Evolutionary conservation across 2,113 vertebrate species (phyloP).

Genomic region (Psettodes erumei): DNA sequence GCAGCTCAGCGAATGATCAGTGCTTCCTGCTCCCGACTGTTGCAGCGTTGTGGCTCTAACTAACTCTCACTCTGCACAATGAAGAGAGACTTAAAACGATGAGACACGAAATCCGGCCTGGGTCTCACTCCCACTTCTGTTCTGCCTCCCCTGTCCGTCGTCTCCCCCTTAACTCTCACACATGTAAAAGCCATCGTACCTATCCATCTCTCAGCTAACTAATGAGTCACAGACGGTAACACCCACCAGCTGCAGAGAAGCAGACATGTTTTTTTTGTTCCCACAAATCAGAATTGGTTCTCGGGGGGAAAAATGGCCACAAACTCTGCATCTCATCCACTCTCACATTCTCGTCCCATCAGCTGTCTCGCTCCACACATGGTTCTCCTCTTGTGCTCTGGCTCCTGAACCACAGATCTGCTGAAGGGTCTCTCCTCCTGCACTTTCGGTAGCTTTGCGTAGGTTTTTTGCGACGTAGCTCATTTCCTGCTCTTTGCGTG

Average conservation of each 20-base stretch:
- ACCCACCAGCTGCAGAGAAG: slow-evolving; percentile 30
- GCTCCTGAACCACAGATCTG: background rate
- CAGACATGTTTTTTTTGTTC: slow-evolving; percentile 29
- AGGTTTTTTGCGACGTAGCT: background rate
- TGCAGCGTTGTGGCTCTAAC: slow-evolving; percentile 41
- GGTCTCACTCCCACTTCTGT: background rate
- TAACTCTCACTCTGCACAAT: slow-evolving; percentile 50
- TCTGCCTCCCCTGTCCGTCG: background rate
- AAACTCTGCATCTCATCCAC: slow-evolving; percentile 45
- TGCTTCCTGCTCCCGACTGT: slow-evolving; percentile 37
- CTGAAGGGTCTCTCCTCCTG: slow-evolving; percentile 12
- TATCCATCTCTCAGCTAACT: slow-evolving; percentile 37
- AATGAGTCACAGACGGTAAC: slow-evolving; percentile 38
- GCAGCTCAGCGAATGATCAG: slow-evolving; percentile 39
- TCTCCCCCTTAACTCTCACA: slow-evolving; percentile 25
- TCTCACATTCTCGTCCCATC: slow-evolving; percentile 47
- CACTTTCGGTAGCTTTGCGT: background rate
- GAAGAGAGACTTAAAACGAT: background rate
- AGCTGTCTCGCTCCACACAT: slow-evolving; percentile 46
- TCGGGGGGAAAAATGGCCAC: slow-evolving; percentile 13
- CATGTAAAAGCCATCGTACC: slow-evolving; percentile 18
- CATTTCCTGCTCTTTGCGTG: background rate
- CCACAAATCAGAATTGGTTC: slow-evolving; percentile 59
- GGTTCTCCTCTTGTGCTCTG: background rate
- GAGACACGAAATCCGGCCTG: background rate